phyloP scores from a whole-genome alignment of 2,888 invertebrate genomes.

The Opisthograptis luteolata region DNA sequence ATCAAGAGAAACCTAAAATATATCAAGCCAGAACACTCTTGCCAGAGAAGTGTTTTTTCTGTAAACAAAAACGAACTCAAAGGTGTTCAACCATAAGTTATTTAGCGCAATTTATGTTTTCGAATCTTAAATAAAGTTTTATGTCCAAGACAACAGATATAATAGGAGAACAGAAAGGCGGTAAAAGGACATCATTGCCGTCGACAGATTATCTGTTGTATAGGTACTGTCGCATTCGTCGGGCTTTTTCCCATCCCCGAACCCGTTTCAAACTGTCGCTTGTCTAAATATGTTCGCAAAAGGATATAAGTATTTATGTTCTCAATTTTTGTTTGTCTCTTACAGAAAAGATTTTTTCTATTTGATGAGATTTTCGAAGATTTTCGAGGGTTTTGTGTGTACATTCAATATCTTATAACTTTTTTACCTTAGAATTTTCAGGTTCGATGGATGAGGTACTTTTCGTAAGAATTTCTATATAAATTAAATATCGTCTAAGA shows the following conservation, averaged over 20 bases:
- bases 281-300: constrained; percentile 7
- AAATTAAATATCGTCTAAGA: too few relatives aligned
- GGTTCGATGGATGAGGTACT: too few relatives aligned
- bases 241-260: constrained; percentile 7
- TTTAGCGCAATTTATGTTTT: too few relatives aligned
- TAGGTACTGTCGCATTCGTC: constrained; percentile 18
- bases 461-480: too few relatives aligned
- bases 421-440: too few relatives aligned
- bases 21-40: too few relatives aligned
- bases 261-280: constrained; percentile 13
- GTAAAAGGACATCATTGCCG: constrained; percentile 18
- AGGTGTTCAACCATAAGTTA: too few relatives aligned
- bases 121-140: background rate
- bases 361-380: background rate
- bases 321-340: background rate
- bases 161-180: constrained; percentile 3
- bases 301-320: background rate
- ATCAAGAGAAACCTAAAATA: too few relatives aligned
- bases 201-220: constrained; percentile 25
- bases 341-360: background rate
- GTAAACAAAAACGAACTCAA: too few relatives aligned
- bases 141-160: background rate
- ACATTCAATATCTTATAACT: too few relatives aligned
- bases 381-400: too few relatives aligned
- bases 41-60: too few relatives aligned